Evolutionary conservation across 2,888 invertebrate genomes (phyloP).

Genomic region (Blastobasis adustella): DNA sequence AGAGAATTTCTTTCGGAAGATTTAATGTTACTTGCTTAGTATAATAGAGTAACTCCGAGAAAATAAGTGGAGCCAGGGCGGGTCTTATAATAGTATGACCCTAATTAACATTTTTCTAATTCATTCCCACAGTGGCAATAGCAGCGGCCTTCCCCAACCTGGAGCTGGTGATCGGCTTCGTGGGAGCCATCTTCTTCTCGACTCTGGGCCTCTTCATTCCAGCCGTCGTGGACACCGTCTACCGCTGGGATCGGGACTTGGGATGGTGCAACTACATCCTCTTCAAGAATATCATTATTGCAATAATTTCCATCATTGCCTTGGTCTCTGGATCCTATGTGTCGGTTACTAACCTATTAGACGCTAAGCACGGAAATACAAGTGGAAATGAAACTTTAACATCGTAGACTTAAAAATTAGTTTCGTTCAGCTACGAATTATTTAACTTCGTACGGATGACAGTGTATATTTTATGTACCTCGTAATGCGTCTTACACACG

Average conservation of each 20-base stretch:
- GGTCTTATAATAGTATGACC: too few relatives aligned
- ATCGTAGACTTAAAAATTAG: not conserved
- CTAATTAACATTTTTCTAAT: too few relatives aligned
- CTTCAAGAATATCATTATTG: slow-evolving; percentile 76
- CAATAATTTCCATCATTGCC: slow-evolving; percentile 40
- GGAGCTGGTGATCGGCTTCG: slow-evolving; percentile 90
- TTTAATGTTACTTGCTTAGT: too few relatives aligned
- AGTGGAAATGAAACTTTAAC: slow-evolving; percentile 11
- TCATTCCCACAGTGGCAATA: slow-evolving; percentile 70
- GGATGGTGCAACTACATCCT: slow-evolving; percentile 79
- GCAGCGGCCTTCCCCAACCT: slow-evolving; percentile 88
- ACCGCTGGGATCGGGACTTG: slow-evolving; percentile 79
- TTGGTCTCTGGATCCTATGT: slow-evolving; percentile 55
- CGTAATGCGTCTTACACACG: too few relatives aligned
- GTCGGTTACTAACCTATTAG: slow-evolving; percentile 48
- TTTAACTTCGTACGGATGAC: too few relatives aligned
- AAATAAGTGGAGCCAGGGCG: too few relatives aligned
- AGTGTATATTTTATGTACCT: too few relatives aligned
- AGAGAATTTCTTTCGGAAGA: too few relatives aligned
- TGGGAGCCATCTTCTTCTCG: slow-evolving; percentile 86
- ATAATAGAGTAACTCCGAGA: too few relatives aligned
- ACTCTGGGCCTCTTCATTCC: slow-evolving; percentile 84
- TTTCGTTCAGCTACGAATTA: too few relatives aligned
- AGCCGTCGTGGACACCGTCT: slow-evolving; percentile 82
- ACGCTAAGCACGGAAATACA: slow-evolving; percentile 6